Conservation (phyloP, 2,888 invertebrate species). For the Lithophane socia region DNA sequence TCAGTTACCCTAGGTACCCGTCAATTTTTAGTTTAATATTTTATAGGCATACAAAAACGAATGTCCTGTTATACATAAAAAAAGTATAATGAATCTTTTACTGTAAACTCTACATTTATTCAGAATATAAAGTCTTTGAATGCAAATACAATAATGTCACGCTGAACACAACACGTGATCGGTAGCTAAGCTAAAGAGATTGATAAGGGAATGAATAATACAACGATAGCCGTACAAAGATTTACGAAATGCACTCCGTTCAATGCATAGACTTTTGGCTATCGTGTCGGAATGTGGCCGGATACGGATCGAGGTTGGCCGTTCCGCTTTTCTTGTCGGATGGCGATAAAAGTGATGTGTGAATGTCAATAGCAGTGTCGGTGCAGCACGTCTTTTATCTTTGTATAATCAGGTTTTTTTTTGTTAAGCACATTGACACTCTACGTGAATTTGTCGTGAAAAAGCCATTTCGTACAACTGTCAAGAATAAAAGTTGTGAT, state of each 20-base stretch:
- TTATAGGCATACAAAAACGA: background rate
- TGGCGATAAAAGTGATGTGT: constrained; percentile 48
- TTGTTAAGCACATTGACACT: background rate
- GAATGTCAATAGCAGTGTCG: constrained; percentile 50
- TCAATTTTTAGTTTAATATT: background rate
- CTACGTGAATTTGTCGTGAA: background rate
- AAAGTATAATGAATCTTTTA: background rate
- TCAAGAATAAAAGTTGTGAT: background rate
- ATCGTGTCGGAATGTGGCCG: constrained; percentile 51
- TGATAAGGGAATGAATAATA: constrained; percentile 58
- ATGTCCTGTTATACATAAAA: background rate
- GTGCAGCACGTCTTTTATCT: constrained; percentile 8
- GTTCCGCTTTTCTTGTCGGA: constrained; percentile 48
- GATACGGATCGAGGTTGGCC: constrained; percentile 53
- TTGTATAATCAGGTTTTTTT: no score
- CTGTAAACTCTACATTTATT: constrained; percentile 30
- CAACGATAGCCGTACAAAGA: constrained; percentile 28
- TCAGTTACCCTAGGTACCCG: no score
- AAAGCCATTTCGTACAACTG: background rate
- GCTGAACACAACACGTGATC: constrained; percentile 50
- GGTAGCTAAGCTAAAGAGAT: constrained; percentile 50
- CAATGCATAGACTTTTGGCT: constrained; percentile 50
- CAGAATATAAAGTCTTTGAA: constrained; percentile 32
- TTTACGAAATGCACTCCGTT: constrained; percentile 51
- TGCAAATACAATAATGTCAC: constrained; percentile 44